A percentile compares a stretch with the other conserved stretches of the same genome.
Conservation (phyloP, 2,113 vertebrate genomes). For the Vireo altiloquus region DNA sequence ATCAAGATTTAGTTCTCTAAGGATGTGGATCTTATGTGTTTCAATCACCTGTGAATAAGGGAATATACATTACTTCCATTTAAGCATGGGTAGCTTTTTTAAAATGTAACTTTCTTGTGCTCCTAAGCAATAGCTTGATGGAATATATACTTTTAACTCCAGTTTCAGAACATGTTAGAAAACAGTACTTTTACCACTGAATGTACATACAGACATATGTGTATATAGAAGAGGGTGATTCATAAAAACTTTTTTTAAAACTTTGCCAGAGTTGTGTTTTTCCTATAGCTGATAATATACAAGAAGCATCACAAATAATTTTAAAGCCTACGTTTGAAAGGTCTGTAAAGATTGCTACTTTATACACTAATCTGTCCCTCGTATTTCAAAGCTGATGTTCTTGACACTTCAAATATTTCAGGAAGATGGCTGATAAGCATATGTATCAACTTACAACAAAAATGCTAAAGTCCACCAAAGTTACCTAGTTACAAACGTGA, state of each 20-base stretch:
- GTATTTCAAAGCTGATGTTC: background rate
- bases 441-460: conserved; percentile 17
- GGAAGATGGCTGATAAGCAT: background rate
- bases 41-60: background rate
- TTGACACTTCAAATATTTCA: background rate
- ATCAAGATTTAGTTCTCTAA: background rate
- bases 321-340: background rate
- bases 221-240: accelerated
- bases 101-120: background rate
- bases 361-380: background rate
- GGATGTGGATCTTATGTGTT: background rate
- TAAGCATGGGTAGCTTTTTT: background rate
- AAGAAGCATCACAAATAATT: background rate
- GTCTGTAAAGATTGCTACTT: background rate
- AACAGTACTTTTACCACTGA: background rate
- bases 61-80: background rate
- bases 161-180: background rate
- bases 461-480: background rate
- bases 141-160: background rate
- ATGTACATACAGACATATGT: background rate
- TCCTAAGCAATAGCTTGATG: background rate
- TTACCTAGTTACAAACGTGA: background rate
- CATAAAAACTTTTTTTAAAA: background rate
- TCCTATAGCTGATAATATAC: background rate
- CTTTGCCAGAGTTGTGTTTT: background rate